A percentile compares a stretch with the other conserved stretches of the same genome.
Evolutionary conservation across 1,140 invertebrate genomes (phyloP).

Genomic region (Papilio aristodemus): DNA sequence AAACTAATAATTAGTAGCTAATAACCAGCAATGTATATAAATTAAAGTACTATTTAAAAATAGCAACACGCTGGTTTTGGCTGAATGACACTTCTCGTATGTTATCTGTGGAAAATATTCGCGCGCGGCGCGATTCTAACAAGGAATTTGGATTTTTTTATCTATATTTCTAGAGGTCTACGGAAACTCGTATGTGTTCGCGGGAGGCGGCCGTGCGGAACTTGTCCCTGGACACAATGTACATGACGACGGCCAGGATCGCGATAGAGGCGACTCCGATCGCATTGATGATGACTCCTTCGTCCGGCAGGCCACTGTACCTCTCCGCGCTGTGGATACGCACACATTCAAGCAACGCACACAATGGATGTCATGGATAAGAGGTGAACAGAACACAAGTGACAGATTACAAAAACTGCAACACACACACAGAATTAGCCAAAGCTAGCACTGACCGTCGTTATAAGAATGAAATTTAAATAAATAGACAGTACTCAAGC

Average conservation of each 20-base stretch:
- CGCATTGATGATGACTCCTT: conserved; percentile 88
- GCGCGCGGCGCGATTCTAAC: neutral
- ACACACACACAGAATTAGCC: conserved; percentile 29
- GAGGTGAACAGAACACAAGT: conserved; percentile 39
- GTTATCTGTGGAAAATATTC: conserved; percentile 21
- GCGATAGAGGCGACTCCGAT: conserved; percentile 86
- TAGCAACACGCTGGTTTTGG: conserved; percentile 30
- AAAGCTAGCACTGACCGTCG: too few relatives aligned
- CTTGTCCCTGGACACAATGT: conserved; percentile 73
- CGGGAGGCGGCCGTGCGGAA: conserved; percentile 61
- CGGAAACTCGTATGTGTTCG: conserved; percentile 69
- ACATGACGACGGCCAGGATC: conserved; percentile 84
- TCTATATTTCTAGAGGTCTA: conserved; percentile 64
- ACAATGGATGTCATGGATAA: conserved; percentile 44
- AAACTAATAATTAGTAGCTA: conserved; percentile 6
- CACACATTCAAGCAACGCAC: conserved; percentile 64
- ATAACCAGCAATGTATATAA: conserved; percentile 16
- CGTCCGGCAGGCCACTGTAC: conserved; percentile 84
- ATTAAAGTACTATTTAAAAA: conserved; percentile 24
- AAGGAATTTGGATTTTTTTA: neutral
- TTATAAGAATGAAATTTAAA: too few relatives aligned
- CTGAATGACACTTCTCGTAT: conserved; percentile 5
- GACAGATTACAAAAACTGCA: conserved; percentile 17
- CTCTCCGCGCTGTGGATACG: conserved; percentile 79
- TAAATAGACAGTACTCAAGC: too few relatives aligned